Evolutionary conservation across 2,888 invertebrate species (phyloP).

Genomic region (Podabrus alpinus): DNA sequence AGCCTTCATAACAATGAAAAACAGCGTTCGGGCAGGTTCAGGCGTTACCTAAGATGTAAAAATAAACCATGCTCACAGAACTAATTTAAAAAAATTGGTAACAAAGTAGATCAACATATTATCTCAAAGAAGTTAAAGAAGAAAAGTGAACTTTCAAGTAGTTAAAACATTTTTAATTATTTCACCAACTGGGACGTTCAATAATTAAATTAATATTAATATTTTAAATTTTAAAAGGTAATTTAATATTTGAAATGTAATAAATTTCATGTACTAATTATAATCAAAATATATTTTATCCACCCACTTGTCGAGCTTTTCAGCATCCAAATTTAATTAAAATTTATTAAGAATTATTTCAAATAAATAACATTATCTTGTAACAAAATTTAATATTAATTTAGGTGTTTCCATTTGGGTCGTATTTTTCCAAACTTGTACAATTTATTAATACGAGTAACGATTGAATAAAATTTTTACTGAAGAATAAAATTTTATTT

Average conservation of each 20-base stretch:
- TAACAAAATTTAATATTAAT: not conserved
- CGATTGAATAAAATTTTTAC: not conserved
- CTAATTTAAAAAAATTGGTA: too few relatives aligned
- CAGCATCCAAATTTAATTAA: not conserved
- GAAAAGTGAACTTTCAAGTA: too few relatives aligned
- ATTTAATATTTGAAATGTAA: not conserved
- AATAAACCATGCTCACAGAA: too few relatives aligned
- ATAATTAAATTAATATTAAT: too few relatives aligned
- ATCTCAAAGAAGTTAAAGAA: too few relatives aligned
- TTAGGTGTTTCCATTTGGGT: not conserved
- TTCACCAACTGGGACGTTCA: too few relatives aligned
- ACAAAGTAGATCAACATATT: too few relatives aligned
- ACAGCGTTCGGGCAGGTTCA: too few relatives aligned
- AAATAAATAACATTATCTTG: too few relatives aligned
- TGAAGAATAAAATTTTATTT: not conserved
- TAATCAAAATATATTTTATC: not conserved
- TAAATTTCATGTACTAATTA: not conserved
- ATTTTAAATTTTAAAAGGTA: too few relatives aligned
- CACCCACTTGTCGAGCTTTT: not conserved
- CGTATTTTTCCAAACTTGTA: not conserved
- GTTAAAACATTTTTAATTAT: not conserved
- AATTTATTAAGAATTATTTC: not conserved
- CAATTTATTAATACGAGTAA: not conserved
- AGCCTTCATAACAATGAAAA: too few relatives aligned
- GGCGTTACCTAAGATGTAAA: too few relatives aligned